Evolutionary conservation across 2,113 vertebrate species (phyloP), one percentile per base, ranked within the genome.

Genomic region (Rhodinocichla rosea): DNA sequence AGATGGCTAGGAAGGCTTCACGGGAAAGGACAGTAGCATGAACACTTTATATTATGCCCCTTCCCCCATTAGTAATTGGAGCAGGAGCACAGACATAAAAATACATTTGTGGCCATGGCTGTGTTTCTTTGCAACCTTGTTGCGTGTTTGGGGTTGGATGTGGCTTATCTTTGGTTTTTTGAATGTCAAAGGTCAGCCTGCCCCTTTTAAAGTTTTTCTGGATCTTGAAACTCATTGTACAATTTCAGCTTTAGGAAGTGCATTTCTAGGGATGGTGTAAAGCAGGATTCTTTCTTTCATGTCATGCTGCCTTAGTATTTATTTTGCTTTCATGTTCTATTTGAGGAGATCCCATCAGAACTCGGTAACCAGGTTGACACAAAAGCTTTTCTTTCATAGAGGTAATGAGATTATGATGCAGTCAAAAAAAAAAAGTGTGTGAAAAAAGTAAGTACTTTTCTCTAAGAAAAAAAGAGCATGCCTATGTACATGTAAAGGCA

Each of bases 391-490:
- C 24, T 24, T 89, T 87, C 15, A 8, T 18, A 33, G 14, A 7
- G 26, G 3, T 74, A 69, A 84, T 65, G n/a, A 91, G 37, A 44
- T 68, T 40, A 39, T 27, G n/a, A 12, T 0, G 1, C 30, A 52
- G n/a, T 17, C 5, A 55, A 39, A 56, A 39, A 69, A 53, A 75
- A 52, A 42, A 26, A 37, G 2, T 3, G 2, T 3, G 2, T 24
- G 22, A 64, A 69, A 80, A 80, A 87, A 67, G 45, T 30, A 47
- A 80, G 18, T 30, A 8, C 16, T 68, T 55, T 53, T 39, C 15
- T 50, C 6, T n/a, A 28, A 30, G 21, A 50, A 16, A 6, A 40
- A 14, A 11, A 8, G 4, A 1, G 0, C 40, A 6, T 13, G 6
- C 5, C 5, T 26, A 20, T 44, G 17, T 22, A 44, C 6, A 2